phyloP scores from a whole-genome alignment of 2,888 invertebrate genomes.

The Osmoderma eremita region DNA sequence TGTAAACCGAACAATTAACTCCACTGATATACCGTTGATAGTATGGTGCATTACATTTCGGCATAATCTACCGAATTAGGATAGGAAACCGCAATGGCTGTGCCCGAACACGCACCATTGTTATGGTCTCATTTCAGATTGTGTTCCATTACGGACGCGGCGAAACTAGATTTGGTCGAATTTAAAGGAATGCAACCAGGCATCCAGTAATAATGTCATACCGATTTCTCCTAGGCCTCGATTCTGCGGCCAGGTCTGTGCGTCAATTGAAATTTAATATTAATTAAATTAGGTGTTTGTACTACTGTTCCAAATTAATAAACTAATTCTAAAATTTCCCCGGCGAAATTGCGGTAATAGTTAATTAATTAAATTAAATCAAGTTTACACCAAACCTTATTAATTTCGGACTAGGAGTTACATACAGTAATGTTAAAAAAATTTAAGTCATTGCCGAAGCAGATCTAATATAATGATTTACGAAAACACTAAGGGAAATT shows the following conservation, averaged over 20 bases:
- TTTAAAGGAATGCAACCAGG: conserved; percentile 47
- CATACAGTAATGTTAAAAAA: too few relatives aligned
- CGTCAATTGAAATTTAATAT: conserved; percentile 14
- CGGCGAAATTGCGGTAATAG: background rate
- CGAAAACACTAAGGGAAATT: too few relatives aligned
- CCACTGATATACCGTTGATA: conserved; percentile 45
- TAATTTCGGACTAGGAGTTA: too few relatives aligned
- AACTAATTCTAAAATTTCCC: background rate
- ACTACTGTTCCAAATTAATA: background rate
- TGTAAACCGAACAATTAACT: conserved; percentile 37
- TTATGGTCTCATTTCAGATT: conserved; percentile 48
- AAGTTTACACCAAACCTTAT: too few relatives aligned
- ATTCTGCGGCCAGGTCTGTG: background rate
- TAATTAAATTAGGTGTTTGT: background rate
- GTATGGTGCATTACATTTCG: conserved; percentile 47
- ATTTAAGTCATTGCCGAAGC: too few relatives aligned
- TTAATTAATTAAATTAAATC: background rate
- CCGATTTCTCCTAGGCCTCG: background rate
- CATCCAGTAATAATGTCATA: conserved; percentile 46
- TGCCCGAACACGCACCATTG: conserved; percentile 47
- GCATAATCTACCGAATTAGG: conserved; percentile 46
- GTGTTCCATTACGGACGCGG: conserved; percentile 46
- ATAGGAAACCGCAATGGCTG: conserved; percentile 45
- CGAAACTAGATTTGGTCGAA: conserved; percentile 45
- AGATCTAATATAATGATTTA: too few relatives aligned